phyloP scores from a whole-genome alignment of 2,113 vertebrate genomes.

The Indicator maculatus region DNA sequence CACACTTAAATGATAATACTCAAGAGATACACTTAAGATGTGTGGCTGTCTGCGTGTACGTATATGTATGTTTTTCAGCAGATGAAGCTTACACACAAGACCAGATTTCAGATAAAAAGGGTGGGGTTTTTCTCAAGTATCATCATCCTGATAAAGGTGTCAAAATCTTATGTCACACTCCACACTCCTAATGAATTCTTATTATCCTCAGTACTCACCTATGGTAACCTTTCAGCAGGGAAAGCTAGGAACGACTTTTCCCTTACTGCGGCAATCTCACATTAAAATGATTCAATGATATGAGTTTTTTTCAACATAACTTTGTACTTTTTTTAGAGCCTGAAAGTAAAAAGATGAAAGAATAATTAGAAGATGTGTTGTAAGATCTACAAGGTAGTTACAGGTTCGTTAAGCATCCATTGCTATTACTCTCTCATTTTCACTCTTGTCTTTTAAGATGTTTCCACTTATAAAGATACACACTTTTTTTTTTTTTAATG shows the following conservation, averaged over 20 bases:
- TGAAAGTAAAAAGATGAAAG: background rate
- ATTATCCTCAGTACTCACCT: rapidly evolving
- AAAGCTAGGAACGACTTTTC: background rate
- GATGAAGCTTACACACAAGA: background rate
- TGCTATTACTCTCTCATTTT: background rate
- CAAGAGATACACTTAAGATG: background rate
- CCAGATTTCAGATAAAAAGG: background rate
- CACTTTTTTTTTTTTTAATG: background rate
- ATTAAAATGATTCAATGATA: background rate
- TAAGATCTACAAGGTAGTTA: background rate
- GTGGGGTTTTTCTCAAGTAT: background rate
- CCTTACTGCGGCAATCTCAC: background rate
- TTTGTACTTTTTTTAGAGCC: background rate
- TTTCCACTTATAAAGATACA: background rate
- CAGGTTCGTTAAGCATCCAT: background rate
- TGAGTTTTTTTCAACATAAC: background rate
- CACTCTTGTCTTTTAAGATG: background rate
- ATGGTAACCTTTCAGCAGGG: background rate
- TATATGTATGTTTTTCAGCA: background rate
- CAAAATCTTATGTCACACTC: background rate
- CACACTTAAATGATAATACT: background rate
- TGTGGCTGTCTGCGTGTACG: background rate
- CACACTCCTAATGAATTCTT: background rate
- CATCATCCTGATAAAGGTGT: background rate
- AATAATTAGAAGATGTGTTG: background rate